Base-by-base conservation (phyloP, 2,888 invertebrate genomes). In the Chloroclysta siterata region DNA sequence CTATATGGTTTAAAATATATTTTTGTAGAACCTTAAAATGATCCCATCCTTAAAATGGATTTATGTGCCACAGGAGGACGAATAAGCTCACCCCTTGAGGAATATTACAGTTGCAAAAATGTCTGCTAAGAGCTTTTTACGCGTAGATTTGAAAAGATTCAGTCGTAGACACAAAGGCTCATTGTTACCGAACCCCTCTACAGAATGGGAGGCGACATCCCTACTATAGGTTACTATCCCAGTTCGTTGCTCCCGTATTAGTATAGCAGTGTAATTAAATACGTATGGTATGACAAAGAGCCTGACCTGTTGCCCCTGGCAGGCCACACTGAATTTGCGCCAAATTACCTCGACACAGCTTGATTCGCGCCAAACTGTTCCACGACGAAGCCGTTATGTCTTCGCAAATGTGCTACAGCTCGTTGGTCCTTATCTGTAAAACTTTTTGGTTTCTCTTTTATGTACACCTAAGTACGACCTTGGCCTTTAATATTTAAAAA, bases 301-400 rank as follows among this genome's bases (percentile, higher is more conserved):
- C 60, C 41, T 53, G 68, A 84, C 89, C 82, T 89, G 89, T 89
- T 89, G 89, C 87, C 63, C 65, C 73, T 87, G 87, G 85, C 88
- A 84, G 73, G 66, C 65, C 61, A 70, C 75, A 66, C 81, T 78
- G 81, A 79, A 69, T 72, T 70, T 71, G 68, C 66, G 85, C 87
- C 87, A 88, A 89, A 88, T 82, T 77, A 80, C 81, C 75, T 71
- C 68, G 71, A 74, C 73, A 60, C 65, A 68, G 66, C 78, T 72
- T 73, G 66, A 67, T 65, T 76, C 68, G 80, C 67, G 81, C 82
- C 80, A 84, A 84, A 76, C 73, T 71, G 68, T 69, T 71, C 68
- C 64, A 67, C 72, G 68, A 72, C 66, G 56, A 56, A 53, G 28
- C 51, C 51, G 50, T 65, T 58, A 61, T 46, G 36, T 17, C 57